phyloP scores from a whole-genome alignment of 2,888 invertebrate species.

The Stenoptilia bipunctidactyla region DNA sequence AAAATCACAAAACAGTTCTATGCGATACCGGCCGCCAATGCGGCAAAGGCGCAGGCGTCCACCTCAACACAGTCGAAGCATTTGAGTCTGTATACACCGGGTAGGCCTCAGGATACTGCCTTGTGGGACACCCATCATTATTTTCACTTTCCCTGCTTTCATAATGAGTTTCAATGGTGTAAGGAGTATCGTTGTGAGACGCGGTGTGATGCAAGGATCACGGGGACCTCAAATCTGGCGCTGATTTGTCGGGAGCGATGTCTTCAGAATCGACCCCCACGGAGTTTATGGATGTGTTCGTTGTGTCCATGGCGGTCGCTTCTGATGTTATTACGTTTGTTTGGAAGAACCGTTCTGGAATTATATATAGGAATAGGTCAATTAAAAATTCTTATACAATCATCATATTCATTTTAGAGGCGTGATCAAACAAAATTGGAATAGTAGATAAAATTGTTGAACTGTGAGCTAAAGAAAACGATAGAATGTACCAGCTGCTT shows the following conservation, averaged over 20 bases:
- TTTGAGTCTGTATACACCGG: slow-evolving; percentile 10
- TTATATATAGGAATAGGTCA: too few relatives aligned
- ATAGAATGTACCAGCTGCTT: too few relatives aligned
- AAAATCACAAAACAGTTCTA: slow-evolving; percentile 33
- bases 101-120: neutral
- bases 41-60: slow-evolving; percentile 60
- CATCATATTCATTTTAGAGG: too few relatives aligned
- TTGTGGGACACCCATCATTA: too few relatives aligned
- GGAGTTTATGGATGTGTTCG: slow-evolving; percentile 32
- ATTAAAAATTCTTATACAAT: too few relatives aligned
- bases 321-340: slow-evolving; percentile 71
- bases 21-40: slow-evolving; percentile 62
- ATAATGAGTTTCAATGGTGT: neutral
- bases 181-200: too few relatives aligned
- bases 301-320: slow-evolving; percentile 67
- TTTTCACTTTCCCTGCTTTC: too few relatives aligned
- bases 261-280: slow-evolving; percentile 45
- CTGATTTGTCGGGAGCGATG: slow-evolving; percentile 55
- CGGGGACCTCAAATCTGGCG: slow-evolving; percentile 59
- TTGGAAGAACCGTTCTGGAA: slow-evolving; percentile 75
- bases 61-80: slow-evolving; percentile 15
- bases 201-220: slow-evolving; percentile 31
- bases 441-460: too few relatives aligned
- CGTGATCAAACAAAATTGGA: too few relatives aligned
- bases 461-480: too few relatives aligned